phyloP scores from a whole-genome alignment of 2,113 vertebrate genomes.

The Aegotheles bennettii region DNA sequence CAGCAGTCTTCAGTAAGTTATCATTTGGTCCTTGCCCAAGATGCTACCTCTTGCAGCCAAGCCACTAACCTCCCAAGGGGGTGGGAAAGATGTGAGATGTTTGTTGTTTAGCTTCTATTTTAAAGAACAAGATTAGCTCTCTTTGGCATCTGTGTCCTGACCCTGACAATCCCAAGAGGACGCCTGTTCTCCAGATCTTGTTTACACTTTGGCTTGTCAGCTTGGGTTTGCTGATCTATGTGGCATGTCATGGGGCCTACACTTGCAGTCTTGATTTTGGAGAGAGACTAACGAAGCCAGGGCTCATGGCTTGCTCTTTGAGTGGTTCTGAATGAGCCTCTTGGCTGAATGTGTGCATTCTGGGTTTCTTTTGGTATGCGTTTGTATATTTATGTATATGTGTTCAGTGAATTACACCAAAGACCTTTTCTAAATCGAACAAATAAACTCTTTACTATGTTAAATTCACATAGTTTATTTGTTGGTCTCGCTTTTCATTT shows the following conservation, averaged over 20 bases:
- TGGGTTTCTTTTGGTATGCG: neutral
- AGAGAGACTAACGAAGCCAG: neutral
- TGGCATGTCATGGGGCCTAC: fast-evolving
- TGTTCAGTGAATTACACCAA: neutral
- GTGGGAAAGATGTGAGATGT: neutral
- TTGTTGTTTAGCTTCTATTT: neutral
- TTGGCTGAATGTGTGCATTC: neutral
- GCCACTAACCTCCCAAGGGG: neutral
- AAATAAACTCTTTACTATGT: slow-evolving; percentile 40
- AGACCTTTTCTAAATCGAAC: slow-evolving; percentile 48
- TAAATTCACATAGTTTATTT: neutral
- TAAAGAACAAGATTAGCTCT: neutral
- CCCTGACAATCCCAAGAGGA: neutral
- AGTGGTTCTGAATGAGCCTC: neutral
- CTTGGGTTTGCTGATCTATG: neutral
- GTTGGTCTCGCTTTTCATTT: neutral
- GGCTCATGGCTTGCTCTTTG: fast-evolving
- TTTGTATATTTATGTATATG: slow-evolving; percentile 17
- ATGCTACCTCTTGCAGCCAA: neutral
- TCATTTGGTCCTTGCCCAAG: neutral
- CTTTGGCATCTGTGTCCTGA: neutral
- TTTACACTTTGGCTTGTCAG: neutral
- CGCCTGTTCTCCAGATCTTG: fast-evolving
- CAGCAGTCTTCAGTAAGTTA: neutral
- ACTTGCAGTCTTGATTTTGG: neutral